phyloP scores from a whole-genome alignment of 2,797 vertebrate species.

The Pseudocheirus occidentalis region DNA sequence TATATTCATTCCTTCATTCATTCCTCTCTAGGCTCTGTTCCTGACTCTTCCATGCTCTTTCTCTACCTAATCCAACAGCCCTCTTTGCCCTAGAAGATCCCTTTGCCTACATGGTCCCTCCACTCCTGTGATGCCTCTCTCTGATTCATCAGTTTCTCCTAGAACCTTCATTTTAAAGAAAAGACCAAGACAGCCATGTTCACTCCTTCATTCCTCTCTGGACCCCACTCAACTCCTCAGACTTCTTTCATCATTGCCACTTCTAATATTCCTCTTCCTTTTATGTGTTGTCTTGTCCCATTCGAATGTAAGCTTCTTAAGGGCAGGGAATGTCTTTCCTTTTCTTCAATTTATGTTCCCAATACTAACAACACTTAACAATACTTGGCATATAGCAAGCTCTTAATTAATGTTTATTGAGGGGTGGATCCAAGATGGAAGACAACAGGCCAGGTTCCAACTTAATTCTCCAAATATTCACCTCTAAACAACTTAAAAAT shows the following conservation, averaged over 20 bases:
- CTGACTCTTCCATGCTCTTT: neutral
- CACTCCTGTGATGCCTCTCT: neutral
- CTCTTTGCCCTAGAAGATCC: neutral
- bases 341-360: neutral
- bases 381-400: neutral
- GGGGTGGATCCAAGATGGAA: neutral
- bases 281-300: neutral
- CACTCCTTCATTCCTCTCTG: neutral
- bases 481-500: neutral
- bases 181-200: neutral
- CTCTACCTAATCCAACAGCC: neutral
- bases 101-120: neutral
- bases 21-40: neutral
- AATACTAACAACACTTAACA: neutral
- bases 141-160: neutral
- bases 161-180: neutral
- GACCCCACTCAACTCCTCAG: neutral
- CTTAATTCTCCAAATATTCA: neutral
- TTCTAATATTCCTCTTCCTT: neutral
- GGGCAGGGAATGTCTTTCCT: neutral
- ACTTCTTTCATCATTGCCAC: neutral
- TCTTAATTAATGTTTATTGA: neutral
- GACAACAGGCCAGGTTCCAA: neutral
- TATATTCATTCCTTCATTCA: neutral
- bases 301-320: neutral